These are phyloP conservation scores for Aspidoscelis tigris DNA, from an alignment of 2,113 vertebrate species.

Conservation along the genomic window DNA sequence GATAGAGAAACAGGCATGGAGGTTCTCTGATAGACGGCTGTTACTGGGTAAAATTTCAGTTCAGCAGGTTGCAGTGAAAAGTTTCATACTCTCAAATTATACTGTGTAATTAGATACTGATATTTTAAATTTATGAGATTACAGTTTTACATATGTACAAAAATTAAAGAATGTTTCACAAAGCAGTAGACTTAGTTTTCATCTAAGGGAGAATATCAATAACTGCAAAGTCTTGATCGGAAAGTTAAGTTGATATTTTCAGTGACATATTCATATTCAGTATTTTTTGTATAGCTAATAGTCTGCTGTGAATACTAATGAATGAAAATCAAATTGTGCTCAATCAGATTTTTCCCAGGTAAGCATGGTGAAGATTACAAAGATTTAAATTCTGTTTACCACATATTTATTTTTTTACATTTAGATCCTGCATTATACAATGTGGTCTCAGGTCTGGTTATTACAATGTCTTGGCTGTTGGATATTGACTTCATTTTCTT, in stretches of 20 bases:
- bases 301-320: neutral
- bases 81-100: constrained; percentile 38
- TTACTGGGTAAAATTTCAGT: constrained; percentile 75
- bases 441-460: too few relatives aligned
- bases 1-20: constrained; percentile 48
- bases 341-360: neutral
- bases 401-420: neutral
- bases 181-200: neutral
- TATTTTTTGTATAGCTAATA: neutral
- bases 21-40: constrained; percentile 42
- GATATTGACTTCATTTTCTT: too few relatives aligned
- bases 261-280: neutral
- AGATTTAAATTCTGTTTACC: neutral
- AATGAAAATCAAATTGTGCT: neutral
- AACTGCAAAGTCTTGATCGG: neutral
- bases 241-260: neutral
- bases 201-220: too few relatives aligned
- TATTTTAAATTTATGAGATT: neutral
- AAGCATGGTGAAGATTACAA: neutral
- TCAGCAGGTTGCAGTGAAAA: constrained; percentile 49
- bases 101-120: too few relatives aligned
- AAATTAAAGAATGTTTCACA: neutral
- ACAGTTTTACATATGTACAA: neutral
- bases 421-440: neutral
- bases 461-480: too few relatives aligned